These are phyloP conservation scores for Notarius lentiginosus DNA, from an alignment of 2,113 vertebrate species.

Conservation along the genomic window DNA sequence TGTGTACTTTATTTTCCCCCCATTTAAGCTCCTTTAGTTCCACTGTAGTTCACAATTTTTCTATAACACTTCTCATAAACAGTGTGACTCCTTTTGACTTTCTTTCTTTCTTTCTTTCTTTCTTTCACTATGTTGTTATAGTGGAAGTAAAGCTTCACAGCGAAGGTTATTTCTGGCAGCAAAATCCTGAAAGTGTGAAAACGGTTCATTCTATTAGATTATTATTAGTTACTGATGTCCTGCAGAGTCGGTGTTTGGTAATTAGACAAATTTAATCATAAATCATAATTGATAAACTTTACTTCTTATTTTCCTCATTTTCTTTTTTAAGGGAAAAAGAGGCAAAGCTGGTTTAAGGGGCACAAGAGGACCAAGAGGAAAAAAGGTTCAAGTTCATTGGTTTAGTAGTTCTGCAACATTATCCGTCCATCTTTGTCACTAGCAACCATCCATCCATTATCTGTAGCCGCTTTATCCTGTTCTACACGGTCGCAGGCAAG, in stretches of 20 bases:
- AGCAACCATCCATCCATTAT: too few species aligned
- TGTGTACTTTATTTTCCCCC: neutral
- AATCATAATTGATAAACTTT: neutral
- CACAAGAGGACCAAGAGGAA: slow-evolving; percentile 73
- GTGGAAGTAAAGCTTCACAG: neutral
- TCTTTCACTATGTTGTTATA: neutral
- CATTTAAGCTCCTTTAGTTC: neutral
- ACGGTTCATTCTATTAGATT: neutral
- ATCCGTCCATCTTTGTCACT: neutral
- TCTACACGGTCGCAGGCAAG: too few species aligned
- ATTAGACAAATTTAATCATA: neutral
- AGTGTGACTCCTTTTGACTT: neutral
- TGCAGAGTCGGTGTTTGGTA: neutral
- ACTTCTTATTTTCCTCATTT: neutral
- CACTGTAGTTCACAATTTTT: neutral
- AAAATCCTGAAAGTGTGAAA: neutral
- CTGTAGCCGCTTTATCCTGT: too few species aligned
- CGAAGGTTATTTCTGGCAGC: neutral
- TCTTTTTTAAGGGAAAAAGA: slow-evolving; percentile 75
- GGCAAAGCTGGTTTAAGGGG: slow-evolving; percentile 78
- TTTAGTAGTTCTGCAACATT: neutral
- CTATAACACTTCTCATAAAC: neutral
- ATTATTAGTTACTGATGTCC: neutral
- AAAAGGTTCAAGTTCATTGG: slow-evolving; percentile 72
- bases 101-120: neutral